Base-by-base conservation (phyloP, 2,888 invertebrate genomes). In the Steinernema scapterisci region DNA sequence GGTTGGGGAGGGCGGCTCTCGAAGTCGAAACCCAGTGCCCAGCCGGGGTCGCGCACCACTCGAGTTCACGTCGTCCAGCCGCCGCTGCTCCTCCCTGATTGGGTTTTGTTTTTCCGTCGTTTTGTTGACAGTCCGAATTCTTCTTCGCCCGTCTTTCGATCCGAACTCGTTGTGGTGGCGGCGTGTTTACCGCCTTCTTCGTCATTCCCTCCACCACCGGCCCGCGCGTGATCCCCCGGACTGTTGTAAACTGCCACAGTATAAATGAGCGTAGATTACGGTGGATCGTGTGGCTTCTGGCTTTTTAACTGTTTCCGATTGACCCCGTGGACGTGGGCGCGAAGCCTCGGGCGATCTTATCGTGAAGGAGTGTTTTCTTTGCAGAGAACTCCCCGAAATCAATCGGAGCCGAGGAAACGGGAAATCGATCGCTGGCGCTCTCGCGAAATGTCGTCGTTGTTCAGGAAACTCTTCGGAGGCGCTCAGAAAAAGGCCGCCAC, bases 381-480 rank as follows among this genome's bases (percentile, higher is more conserved):
- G 27, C 63, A 63, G 63, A 63, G 48, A 13, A n/a, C 48, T n/a
- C 52, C 21, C 52, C 21, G 21, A 23, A 23, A 52, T 63, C 63
- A 25, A 31, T 63, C 38, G 52, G 48, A 48, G 23, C n/a, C n/a
- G n/a, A n/a, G n/a, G n/a, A n/a, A n/a, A n/a, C n/a, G n/a, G n/a
- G n/a, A n/a, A 38, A 38, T 38, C 38, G 38, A 38, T 38, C 38
- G 38, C 38, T 38, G 38, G 38, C 38, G 38, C 3, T n/a, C 5
- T 38, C 19, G n/a, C 48, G 13, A 25, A 73, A 85, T 84, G 85
- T 80, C 83, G 5, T 77, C 82, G 6, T 43, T 85, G 21, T 77
- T 85, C n/a, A 83, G 85, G n/a, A 82, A 81, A 71, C 52, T 85
- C 25, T 82, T 84, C 75, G 82, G 80, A 11, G 73, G 75, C 72